Evolutionary conservation across 2,113 vertebrate genomes (phyloP).

Genomic region (Gasterosteus aculeatus): DNA sequence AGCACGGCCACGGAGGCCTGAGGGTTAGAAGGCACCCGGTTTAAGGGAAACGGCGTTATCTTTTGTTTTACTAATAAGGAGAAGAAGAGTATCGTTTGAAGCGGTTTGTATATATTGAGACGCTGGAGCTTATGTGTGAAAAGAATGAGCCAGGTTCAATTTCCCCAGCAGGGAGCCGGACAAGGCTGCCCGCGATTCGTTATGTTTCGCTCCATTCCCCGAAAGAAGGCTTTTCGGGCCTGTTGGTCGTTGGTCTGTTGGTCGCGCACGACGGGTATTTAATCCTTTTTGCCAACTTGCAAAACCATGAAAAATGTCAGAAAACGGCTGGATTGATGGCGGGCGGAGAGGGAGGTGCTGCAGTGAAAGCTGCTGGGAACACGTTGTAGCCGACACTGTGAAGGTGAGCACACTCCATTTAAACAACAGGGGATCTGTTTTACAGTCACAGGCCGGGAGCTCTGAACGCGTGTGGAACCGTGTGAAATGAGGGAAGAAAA

Average conservation of each 20-base stretch:
- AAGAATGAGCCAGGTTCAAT: too few relatives aligned
- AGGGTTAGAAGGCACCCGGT: too few relatives aligned
- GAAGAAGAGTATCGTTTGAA: neutral
- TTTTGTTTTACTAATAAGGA: neutral
- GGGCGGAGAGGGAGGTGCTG: neutral
- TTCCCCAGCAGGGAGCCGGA: slow-evolving; percentile 3
- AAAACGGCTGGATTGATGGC: neutral
- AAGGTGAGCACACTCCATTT: neutral
- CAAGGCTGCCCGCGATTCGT: neutral
- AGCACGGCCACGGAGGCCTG: too few relatives aligned
- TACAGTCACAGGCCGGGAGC: neutral
- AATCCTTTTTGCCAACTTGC: neutral
- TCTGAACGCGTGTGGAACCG: neutral
- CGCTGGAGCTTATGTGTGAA: too few relatives aligned
- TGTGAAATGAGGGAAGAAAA: neutral
- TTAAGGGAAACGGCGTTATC: neutral
- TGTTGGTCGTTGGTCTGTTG: neutral
- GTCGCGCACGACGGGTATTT: neutral
- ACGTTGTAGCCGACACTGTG: neutral
- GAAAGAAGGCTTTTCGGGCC: neutral
- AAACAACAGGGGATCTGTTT: neutral
- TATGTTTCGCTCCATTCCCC: neutral
- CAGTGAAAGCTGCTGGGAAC: neutral
- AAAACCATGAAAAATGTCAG: too few relatives aligned
- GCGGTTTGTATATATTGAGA: neutral